Base-by-base conservation (phyloP, 2,888 invertebrate species). In the Rapana venosa region DNA sequence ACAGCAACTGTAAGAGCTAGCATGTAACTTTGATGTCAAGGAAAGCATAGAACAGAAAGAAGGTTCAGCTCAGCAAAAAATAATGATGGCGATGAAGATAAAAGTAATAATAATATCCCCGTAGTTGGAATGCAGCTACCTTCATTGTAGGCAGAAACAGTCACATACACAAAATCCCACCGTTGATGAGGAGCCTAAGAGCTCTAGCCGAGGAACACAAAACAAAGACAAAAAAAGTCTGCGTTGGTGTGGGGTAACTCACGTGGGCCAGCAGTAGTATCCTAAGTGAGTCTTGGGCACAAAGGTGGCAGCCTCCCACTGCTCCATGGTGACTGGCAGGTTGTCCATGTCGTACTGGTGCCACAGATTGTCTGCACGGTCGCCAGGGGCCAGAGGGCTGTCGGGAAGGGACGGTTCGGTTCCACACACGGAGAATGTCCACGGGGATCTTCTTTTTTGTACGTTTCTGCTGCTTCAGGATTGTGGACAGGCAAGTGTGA, bases 281-380 rank as follows among this genome's bases (percentile, higher is more conserved):
- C 97, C 97, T 96, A 96, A 96, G 94, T 97, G 97, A 15, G 97
- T 96, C 91, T 97, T 97, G 94, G 98, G 97, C 36, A 98, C 96
- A 94, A 97, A 97, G 95, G 97, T 97, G 0, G 97, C 97, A 91
- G 97, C 96, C 91, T 98, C 97, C 98, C 98, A 98, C 90, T 97
- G 97, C 90, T 97, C 97, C 87, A 97, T 97, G 8, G 97, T 97
- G 85, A 96, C 96, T 0, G 98, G 98, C 30, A 97, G 95, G 0
- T 96, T 97, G 83, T 97, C 96, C 30, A 97, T 97, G 92, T 97
- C 97, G 92, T 98, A 98, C 96, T 98, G 97, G 81, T 98, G 96
- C 98, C 98, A 98, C 84, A 97, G 96, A 94, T 98, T 97, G 94
- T 98, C 98, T 56, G 97, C 95, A 90, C 98, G 97, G 92, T 97